Evolutionary conservation across 2,888 invertebrate genomes (phyloP), one percentile per base, ranked within the genome.

Genomic region (Hofmannophila pseudospretella): DNA sequence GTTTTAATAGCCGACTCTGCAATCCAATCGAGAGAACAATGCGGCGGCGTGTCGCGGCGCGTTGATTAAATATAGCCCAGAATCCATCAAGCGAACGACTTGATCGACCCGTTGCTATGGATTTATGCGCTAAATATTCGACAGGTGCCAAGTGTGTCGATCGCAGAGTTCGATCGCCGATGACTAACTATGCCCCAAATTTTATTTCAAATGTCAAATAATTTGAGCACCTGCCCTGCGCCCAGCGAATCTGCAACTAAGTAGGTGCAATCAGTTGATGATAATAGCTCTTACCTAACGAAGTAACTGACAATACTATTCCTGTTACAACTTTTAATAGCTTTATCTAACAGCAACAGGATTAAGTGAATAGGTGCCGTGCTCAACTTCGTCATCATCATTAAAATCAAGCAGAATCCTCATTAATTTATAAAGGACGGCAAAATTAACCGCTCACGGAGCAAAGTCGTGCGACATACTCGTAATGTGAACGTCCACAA

Each of bases 71-170:
- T 86, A 84, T 86, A 86, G 84, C 77, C 65, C 76, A 80, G 84
- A 80, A 80, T 84, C 75, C 80, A 80, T 85, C 80, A 82, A 71
- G 74, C 69, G 73, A 64, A 58, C 70, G 67, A 62, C 62, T 67
- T 63, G 79, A 78, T 79, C 74, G 77, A 67, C 61, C 69, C 63
- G 75, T 76, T 74, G 81, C 78, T 84, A 85, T 86, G 86, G 80
- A 85, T 86, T 85, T 85, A 85, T 85, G 81, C 78, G 78, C 74
- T 72, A 80, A 85, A 82, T 88, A 86, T 87, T 88, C 84, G 84
- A 82, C 82, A 82, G 80, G 85, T 88, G 88, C 88, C 88, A 88
- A 88, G 86, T 88, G 87, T 88, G 87, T 81, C 88, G 81, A 78
- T 78, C 72, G 71, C 63, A 72, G 72, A 73, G 82, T 78, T 80